Evolutionary conservation across 2,888 invertebrate genomes (phyloP), one percentile per base, ranked within the genome.

Genomic region (Baccha elongata): DNA sequence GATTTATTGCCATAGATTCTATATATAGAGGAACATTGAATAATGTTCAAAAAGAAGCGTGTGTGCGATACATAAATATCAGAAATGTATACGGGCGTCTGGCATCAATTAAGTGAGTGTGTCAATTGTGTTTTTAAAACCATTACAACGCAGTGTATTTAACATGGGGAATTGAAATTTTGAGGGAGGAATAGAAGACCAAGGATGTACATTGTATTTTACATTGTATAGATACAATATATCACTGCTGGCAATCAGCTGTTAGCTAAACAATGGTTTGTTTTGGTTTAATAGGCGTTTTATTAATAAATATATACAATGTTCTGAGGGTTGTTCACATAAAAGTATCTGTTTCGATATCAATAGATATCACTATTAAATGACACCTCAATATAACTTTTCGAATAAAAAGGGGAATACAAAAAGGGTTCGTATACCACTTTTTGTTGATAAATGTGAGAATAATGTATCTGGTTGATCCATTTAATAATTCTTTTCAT

Each of bases 41-140:
- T 23, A 37, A 13, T 37, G 37, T 23, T 53, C 26, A 15, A 40
- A 40, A 40, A 58, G 37, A 40, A 58, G 37, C 37, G 10, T 37
- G 37, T 55, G 37, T 21, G 3, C n/a, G 15, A 42, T 48, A 1
- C 3, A 13, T 26, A 0, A 40, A 55, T 58, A 15, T 58, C 23
- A 55, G 35, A n/a, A 0, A 13, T 32, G 6, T 10, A 55, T 55
- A 58, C 40, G 58, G 58, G 58, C 58, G 15, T 3, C n/a, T 53
- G 53, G 11, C n/a, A 40, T 58, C 26, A 58, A 40, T 40, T 58
- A 58, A 23, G 58, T 40, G 37, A 23, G 26, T 58, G 37, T 26
- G 58, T 37, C 40, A 40, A 35, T 40, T 40, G 21, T 58, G 40
- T 55, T 13, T 37, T 55, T 55, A 35, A 37, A 55, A 40, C 13